Conservation (phyloP, 2,888 invertebrate species). For the Chrysolina oricalcia region DNA sequence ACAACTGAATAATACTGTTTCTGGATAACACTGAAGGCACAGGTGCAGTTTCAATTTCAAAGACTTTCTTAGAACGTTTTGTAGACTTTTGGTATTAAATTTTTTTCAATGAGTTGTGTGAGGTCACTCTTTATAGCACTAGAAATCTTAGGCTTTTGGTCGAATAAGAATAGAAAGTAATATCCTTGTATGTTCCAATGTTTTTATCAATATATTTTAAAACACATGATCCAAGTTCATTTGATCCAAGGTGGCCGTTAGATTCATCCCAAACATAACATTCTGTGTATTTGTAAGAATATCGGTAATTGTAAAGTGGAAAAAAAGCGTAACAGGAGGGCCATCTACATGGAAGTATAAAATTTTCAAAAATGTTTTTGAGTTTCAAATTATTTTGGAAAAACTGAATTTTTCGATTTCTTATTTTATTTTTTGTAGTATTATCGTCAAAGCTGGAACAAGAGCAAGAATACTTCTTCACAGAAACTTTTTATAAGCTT, state of each 20-base stretch:
- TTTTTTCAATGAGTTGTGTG: background rate
- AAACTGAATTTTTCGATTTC: no score
- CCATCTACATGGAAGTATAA: no score
- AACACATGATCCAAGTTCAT: slow-evolving; percentile 6
- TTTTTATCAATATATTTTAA: background rate
- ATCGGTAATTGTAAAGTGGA: background rate
- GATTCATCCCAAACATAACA: background rate
- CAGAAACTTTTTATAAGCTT: no score
- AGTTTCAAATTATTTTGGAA: no score
- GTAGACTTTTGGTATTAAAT: background rate
- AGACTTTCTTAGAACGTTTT: slow-evolving; percentile 1
- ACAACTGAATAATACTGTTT: background rate
- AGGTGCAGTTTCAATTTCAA: slow-evolving; percentile 1
- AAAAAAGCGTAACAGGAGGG: no score
- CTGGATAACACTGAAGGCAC: background rate
- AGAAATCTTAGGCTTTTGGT: slow-evolving; percentile 2
- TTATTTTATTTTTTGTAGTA: no score
- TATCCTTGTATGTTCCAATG: background rate
- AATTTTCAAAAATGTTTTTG: no score
- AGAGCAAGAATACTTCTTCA: no score
- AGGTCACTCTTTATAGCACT: background rate
- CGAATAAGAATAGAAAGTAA: background rate
- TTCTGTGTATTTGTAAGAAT: background rate
- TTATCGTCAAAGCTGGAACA: no score
- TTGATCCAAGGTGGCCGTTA: slow-evolving; percentile 6